Evolutionary conservation across 2,113 vertebrate genomes (phyloP).

Genomic region (Sturnus vulgaris): DNA sequence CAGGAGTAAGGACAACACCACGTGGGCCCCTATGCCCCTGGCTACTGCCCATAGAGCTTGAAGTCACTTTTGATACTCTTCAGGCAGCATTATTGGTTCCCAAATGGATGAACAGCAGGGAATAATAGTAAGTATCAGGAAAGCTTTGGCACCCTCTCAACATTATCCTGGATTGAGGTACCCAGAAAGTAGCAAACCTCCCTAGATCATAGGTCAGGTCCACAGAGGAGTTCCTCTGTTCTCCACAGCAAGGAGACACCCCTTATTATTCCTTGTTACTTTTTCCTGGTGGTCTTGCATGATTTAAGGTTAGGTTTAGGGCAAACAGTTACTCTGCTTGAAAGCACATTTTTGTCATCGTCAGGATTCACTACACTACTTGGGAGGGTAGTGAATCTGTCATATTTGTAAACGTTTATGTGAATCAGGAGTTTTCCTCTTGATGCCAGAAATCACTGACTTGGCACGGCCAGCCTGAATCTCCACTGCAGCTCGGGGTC

Average conservation of each 20-base stretch:
- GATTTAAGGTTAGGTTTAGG: background rate
- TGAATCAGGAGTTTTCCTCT: background rate
- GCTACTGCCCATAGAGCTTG: background rate
- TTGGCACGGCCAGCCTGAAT: background rate
- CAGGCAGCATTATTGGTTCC: background rate
- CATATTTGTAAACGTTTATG: background rate
- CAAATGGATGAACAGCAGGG: background rate
- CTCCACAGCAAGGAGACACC: background rate
- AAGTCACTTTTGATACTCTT: background rate
- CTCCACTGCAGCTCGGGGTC: background rate
- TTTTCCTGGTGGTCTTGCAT: background rate
- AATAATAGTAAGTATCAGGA: background rate
- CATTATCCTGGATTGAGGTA: background rate
- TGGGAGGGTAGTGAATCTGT: background rate
- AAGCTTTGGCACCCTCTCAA: background rate
- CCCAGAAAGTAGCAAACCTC: background rate
- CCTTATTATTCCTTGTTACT: background rate
- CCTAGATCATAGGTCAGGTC: background rate
- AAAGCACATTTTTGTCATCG: background rate
- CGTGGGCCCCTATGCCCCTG: background rate
- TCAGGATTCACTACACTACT: rapidly evolving
- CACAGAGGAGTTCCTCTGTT: background rate
- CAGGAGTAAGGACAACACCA: background rate
- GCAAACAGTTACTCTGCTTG: background rate
- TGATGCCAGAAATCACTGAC: background rate